phyloP scores from a whole-genome alignment of 2,888 invertebrate species.

The Microchrysa polita region DNA sequence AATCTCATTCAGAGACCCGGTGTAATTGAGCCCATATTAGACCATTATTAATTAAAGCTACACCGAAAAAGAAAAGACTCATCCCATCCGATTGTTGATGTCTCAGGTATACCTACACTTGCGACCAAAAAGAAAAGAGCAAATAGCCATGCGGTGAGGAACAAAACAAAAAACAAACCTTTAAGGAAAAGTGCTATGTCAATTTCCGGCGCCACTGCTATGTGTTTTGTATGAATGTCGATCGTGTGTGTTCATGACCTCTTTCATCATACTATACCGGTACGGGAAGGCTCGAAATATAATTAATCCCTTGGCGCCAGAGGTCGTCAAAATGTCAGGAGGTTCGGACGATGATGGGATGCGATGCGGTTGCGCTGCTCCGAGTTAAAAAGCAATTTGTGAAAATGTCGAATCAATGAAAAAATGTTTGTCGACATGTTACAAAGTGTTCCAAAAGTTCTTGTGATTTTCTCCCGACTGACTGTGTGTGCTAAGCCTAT shows the following conservation, averaged over 20 bases:
- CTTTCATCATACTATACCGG: not conserved
- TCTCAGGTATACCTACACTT: constrained; percentile 45
- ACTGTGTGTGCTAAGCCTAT: constrained; percentile 17
- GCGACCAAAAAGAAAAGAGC: too few relatives aligned
- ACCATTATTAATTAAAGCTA: constrained; percentile 44
- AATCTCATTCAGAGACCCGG: constrained; percentile 5
- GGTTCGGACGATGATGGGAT: too few relatives aligned
- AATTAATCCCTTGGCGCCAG: constrained; percentile 47
- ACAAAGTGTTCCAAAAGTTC: constrained; percentile 28
- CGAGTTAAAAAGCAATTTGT: constrained; percentile 30
- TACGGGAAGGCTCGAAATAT: not conserved
- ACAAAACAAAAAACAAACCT: too few relatives aligned
- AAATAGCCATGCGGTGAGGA: constrained; percentile 25
- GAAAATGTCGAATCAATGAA: constrained; percentile 9
- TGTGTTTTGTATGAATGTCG: too few relatives aligned
- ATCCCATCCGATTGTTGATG: constrained; percentile 12
- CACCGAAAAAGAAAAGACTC: not conserved
- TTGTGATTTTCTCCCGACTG: constrained; percentile 2
- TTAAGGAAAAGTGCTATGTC: constrained; percentile 49
- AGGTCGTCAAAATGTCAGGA: not conserved
- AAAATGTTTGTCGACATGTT: not conserved
- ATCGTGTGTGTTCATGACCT: not conserved
- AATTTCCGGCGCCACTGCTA: constrained; percentile 50
- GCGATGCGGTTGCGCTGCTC: too few relatives aligned
- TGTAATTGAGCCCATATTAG: constrained; percentile 47